Base-by-base conservation (phyloP, 2,888 invertebrate genomes). In the Corbicula japonica region DNA sequence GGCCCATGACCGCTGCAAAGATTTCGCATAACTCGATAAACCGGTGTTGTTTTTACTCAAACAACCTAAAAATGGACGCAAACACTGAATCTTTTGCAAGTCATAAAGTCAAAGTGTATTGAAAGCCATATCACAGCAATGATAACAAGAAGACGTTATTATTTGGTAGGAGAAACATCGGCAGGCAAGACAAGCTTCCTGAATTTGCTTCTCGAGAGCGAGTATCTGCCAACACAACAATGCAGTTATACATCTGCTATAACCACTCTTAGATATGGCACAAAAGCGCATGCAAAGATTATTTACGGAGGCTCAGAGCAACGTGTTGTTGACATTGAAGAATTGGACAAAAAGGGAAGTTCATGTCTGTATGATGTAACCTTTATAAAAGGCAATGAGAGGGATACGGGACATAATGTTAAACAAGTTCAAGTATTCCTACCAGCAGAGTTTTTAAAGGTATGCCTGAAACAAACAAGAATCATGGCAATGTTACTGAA, bases 131-230 rank as follows among this genome's bases (percentile, higher is more conserved):
- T n/a, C n/a, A n/a, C n/a, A n/a, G n/a, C n/a, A n/a, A n/a, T n/a
- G n/a, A n/a, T 41, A 41, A 41, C 18, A 12, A 12, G 12, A 41
- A 41, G n/a, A n/a, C n/a, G n/a, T n/a, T n/a, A n/a, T n/a, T n/a
- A n/a, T n/a, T n/a, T n/a, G n/a, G n/a, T n/a, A 92, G 92, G 92
- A n/a, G 91, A 91, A 72, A 90, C 92, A 12, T 87, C 87, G 8
- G 89, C 91, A 2, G 92, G 92, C 0, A 92, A 92, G 72, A 91
- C 91, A 12, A 89, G 88, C 26, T 82, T 91, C 28, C 73, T 92
- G 15, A 92, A 92, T 72, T 79, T 91, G 12, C 66, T 92, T 0
- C 78, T 91, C 18, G 90, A 88, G 2, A 83, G 84, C 56, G 84
- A 86, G 5, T 69, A 91, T 2, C 76, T 90, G 10, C 88, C 89